A percentile compares a stretch with the other conserved stretches of the same genome.
Conservation (phyloP, 2,113 vertebrate genomes). For the Lonchura striata region DNA sequence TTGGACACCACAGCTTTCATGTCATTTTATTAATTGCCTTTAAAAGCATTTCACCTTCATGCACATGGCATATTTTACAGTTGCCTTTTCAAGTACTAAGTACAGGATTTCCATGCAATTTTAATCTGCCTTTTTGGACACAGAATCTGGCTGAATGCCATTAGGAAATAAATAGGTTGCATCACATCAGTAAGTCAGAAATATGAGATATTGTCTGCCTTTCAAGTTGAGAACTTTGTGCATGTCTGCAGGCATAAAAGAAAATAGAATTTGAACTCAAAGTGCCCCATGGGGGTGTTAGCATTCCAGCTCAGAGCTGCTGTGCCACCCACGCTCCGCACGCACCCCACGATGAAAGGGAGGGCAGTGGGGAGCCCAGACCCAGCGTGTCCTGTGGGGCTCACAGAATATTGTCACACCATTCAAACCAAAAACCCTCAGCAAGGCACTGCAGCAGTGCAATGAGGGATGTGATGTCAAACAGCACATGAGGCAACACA, state of each 20-base stretch:
- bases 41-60: background rate
- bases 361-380: background rate
- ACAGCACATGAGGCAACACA: background rate
- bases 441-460: background rate
- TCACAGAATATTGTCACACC: background rate
- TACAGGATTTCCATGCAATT: background rate
- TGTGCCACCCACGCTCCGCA: accelerated
- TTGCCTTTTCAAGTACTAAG: background rate
- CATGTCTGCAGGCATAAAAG: background rate
- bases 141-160: background rate
- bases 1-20: background rate
- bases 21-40: background rate
- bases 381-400: accelerated
- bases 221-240: background rate
- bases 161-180: background rate
- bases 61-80: background rate
- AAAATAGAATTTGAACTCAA: background rate
- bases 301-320: background rate
- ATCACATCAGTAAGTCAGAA: background rate
- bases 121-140: background rate
- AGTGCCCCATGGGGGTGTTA: background rate
- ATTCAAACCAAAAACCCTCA: background rate
- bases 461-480: background rate
- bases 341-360: accelerated
- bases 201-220: background rate